Base-by-base conservation (phyloP, 1,140 invertebrate species). In the Drosophila ercepeae region DNA sequence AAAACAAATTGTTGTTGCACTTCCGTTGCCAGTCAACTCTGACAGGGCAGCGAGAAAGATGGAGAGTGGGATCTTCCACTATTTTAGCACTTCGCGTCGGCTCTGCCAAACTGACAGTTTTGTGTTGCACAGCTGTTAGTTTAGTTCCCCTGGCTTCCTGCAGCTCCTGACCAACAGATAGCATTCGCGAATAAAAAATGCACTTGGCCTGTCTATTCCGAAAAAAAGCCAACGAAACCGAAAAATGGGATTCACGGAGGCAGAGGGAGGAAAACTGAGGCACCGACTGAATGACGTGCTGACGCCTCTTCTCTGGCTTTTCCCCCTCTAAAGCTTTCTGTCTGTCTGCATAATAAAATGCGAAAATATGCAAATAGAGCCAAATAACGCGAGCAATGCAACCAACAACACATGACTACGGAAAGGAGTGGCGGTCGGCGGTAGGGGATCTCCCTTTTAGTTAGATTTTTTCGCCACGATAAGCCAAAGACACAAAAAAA, bases 321-420 rank as follows among this genome's bases (percentile, higher is more conserved):
- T 11, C 7, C 25, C 27, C 16, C 36, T 41, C 46, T 51, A 60
- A 46, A 54, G 58, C 48, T 48, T 67, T 52, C 63, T 51, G 75
- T 52, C 73, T 77, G 74, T 77, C 75, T 89, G 84, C 78, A 89
- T 89, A 89, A 89, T 89, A 89, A 89, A 89, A 89, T 89, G 86
- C 79, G 79, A 84, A 89, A 69, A 81, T 81, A 89, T 81, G 76
- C 76, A 73, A 81, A 81, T 78, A 63, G 60, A 83, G 59, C 51
- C 54, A 79, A 79, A 86, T 75, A 75, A 59, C 61, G 60, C 71
- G 34, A 59, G 67, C 53, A 64, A 69, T 59, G 50, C 70, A 82
- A 55, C 52, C 70, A 67, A 67, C 57, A 73, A 55, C 55, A 61
- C 41, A 71, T 52, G 63, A 50, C 21, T 16, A 34, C n/a, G 29